These are phyloP conservation scores for Notocelia uddmanniana DNA, from an alignment of 2,888 invertebrate species.

Conservation along the genomic window DNA sequence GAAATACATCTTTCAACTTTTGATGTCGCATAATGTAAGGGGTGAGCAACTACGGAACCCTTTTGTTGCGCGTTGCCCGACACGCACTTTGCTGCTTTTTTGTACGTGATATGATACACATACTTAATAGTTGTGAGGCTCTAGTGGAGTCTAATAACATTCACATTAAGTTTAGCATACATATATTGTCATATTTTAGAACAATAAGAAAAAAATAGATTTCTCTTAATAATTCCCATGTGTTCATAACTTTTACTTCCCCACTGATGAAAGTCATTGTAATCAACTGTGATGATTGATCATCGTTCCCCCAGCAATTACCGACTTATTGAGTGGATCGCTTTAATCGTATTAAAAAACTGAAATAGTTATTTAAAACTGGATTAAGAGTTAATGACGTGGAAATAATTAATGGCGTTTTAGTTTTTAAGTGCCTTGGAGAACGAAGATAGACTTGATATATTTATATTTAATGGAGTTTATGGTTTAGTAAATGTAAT, in stretches of 20 bases:
- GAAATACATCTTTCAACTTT: too few relatives aligned
- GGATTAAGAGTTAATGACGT: slow-evolving; percentile 55
- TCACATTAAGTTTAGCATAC: too few relatives aligned
- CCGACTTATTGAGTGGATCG: slow-evolving; percentile 67
- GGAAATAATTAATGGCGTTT: slow-evolving; percentile 63
- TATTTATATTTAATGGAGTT: background rate
- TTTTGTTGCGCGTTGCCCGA: too few relatives aligned
- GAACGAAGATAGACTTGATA: background rate
- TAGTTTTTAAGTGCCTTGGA: slow-evolving; percentile 38
- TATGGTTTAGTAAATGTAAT: background rate
- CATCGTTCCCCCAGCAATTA: slow-evolving; percentile 67
- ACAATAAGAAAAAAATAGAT: too few relatives aligned
- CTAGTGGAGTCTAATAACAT: too few relatives aligned
- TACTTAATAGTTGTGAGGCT: too few relatives aligned
- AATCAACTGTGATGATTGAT: slow-evolving; percentile 64
- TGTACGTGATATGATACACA: too few relatives aligned
- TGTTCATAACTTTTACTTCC: background rate
- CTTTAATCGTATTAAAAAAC: slow-evolving; percentile 48
- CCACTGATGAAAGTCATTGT: slow-evolving; percentile 28
- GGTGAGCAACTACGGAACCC: too few relatives aligned
- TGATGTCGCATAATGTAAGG: too few relatives aligned
- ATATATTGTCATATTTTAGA: too few relatives aligned
- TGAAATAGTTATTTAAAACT: slow-evolving; percentile 60
- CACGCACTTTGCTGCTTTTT: too few relatives aligned
- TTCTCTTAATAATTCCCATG: background rate